Conservation (phyloP, 2,113 vertebrate species). For the Equus przewalskii region DNA sequence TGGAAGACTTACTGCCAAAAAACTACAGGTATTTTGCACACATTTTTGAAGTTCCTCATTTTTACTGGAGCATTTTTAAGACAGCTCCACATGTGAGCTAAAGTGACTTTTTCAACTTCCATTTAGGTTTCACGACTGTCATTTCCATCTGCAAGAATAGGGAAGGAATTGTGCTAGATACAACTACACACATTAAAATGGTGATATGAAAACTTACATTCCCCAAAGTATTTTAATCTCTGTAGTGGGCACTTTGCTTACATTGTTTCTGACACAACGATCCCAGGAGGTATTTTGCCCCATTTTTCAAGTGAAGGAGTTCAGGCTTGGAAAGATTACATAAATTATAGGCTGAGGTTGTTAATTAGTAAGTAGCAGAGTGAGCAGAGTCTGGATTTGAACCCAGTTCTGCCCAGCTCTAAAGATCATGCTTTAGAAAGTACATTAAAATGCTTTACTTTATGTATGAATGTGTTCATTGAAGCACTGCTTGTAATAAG, state of each 20-base stretch:
- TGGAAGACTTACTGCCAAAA: constrained; percentile 95
- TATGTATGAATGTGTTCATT: background rate
- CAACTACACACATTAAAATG: background rate
- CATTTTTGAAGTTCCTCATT: background rate
- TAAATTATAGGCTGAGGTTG: background rate
- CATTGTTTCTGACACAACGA: background rate
- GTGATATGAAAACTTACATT: background rate
- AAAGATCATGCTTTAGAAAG: background rate
- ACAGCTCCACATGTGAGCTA: background rate
- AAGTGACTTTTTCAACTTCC: background rate
- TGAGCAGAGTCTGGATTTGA: background rate
- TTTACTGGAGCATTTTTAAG: background rate
- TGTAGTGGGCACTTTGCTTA: background rate
- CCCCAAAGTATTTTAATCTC: background rate
- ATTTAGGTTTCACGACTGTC: constrained; percentile 11
- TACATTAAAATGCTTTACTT: background rate
- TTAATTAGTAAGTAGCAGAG: background rate
- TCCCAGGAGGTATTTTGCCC: background rate
- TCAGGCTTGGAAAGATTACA: background rate
- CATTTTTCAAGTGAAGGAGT: background rate
- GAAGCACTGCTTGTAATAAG: background rate
- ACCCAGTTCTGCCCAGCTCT: background rate
- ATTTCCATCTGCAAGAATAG: background rate
- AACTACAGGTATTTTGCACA: constrained; percentile 93
- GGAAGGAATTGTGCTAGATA: background rate